These are phyloP conservation scores for Capromys pilorides DNA, from an alignment of 2,797 vertebrate species.

Conservation along the genomic window DNA sequence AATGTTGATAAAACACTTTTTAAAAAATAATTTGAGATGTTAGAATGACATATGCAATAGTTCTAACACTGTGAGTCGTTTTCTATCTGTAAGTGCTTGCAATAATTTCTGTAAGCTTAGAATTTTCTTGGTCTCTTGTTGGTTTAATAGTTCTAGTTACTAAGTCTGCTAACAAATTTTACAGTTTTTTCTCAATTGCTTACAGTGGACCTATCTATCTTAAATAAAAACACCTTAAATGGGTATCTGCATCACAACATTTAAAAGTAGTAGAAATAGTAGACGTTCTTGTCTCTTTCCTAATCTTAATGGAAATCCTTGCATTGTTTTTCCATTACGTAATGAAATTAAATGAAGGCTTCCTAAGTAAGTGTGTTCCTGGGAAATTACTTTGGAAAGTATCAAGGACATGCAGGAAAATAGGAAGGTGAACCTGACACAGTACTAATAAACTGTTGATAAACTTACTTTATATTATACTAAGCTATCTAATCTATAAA, in stretches of 20 bases:
- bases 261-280: not conserved
- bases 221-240: not conserved
- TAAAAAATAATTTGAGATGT: not conserved
- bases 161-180: not conserved
- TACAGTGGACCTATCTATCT: not conserved
- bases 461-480: not conserved
- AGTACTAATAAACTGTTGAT: not conserved
- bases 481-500: not conserved
- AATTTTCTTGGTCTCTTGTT: not conserved
- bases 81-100: not conserved
- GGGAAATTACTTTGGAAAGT: constrained; percentile 3
- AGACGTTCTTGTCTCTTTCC: not conserved
- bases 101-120: not conserved
- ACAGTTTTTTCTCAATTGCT: not conserved
- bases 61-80: not conserved
- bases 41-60: not conserved
- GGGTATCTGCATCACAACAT: not conserved
- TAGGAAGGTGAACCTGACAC: not conserved
- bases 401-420: not conserved
- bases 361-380: not conserved
- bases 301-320: not conserved
- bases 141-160: not conserved
- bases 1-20: not conserved
- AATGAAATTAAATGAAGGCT: constrained; percentile 9
- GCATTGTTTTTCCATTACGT: not conserved